A percentile compares a stretch with the other conserved stretches of the same genome.
phyloP scores from a whole-genome alignment of 2,113 vertebrate species.

The Grallaria varia region DNA sequence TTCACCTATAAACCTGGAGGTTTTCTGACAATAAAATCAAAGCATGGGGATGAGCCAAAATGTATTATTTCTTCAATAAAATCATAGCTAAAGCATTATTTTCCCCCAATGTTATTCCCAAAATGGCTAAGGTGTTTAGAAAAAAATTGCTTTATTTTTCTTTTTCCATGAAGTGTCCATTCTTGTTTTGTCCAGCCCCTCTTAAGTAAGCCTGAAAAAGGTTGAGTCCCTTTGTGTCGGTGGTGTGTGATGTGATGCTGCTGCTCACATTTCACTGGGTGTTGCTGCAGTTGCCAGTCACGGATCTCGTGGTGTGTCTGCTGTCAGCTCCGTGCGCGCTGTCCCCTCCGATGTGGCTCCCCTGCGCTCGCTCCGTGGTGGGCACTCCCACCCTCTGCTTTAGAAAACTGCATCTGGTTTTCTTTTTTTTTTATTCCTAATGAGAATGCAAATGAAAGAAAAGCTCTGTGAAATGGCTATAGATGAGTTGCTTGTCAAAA shows the following conservation, averaged over 20 bases:
- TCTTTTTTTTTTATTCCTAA: too few relatives aligned
- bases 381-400: constrained; percentile 73
- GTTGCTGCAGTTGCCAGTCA: constrained; percentile 77
- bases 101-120: neutral
- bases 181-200: constrained; percentile 61
- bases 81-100: neutral
- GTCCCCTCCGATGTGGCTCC: constrained; percentile 66
- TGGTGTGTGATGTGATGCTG: constrained; percentile 74
- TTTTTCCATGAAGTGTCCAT: constrained; percentile 47
- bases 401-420: constrained; percentile 79
- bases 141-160: constrained; percentile 4
- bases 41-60: constrained; percentile 26
- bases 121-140: neutral
- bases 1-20: constrained; percentile 36
- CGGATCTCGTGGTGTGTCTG: constrained; percentile 69
- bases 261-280: constrained; percentile 73
- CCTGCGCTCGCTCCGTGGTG: constrained; percentile 34
- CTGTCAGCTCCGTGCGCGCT: constrained; percentile 69
- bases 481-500: constrained; percentile 85
- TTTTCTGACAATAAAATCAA: constrained; percentile 45
- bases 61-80: neutral
- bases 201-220: constrained; percentile 68
- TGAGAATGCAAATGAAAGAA: constrained; percentile 87
- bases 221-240: constrained; percentile 69
- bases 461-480: constrained; percentile 81